These are phyloP conservation scores for Conopomorpha cramerella DNA, from an alignment of 1,140 invertebrate genomes.

Conservation along the genomic window DNA sequence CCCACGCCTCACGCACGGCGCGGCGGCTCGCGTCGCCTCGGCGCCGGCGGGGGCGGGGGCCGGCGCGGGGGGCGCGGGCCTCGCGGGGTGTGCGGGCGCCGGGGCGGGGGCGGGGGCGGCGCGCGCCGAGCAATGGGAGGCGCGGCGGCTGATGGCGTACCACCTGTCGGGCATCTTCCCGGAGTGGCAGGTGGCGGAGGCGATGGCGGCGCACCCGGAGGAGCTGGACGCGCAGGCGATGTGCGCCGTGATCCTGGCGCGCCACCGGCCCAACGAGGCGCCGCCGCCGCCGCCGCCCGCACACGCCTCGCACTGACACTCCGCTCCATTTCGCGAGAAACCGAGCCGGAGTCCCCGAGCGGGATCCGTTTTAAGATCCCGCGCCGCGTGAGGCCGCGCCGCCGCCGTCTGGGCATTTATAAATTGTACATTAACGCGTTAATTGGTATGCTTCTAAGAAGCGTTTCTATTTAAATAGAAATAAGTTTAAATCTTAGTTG, in stretches of 20 bases:
- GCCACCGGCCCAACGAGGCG: slow-evolving; percentile 45
- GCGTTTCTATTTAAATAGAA: slow-evolving; percentile 16
- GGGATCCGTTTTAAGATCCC: no score
- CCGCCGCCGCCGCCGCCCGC: slow-evolving; percentile 7
- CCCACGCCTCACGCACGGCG: slow-evolving; percentile 62
- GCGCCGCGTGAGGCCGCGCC: no score
- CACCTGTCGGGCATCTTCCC: slow-evolving; percentile 87
- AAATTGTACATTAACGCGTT: slow-evolving; percentile 8
- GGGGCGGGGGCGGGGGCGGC: no score
- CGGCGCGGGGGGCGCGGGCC: slow-evolving; percentile 64
- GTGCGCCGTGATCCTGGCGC: slow-evolving; percentile 79
- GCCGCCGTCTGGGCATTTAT: slow-evolving; percentile 7
- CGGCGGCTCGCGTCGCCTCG: slow-evolving; percentile 70
- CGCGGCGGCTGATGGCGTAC: slow-evolving; percentile 77
- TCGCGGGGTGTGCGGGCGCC: slow-evolving; percentile 45
- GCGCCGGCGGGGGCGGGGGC: slow-evolving; percentile 69
- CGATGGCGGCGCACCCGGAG: slow-evolving; percentile 83
- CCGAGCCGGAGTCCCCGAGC: no score
- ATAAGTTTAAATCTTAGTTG: slow-evolving; percentile 22
- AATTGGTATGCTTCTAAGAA: slow-evolving; percentile 31
- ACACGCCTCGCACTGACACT: slow-evolving; percentile 7
- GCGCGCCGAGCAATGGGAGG: slow-evolving; percentile 66
- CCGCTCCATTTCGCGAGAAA: slow-evolving; percentile 9
- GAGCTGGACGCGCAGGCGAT: slow-evolving; percentile 87
- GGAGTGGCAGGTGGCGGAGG: slow-evolving; percentile 82